Conservation (phyloP, 2,113 vertebrate genomes). For the Crypturellus undulatus region DNA sequence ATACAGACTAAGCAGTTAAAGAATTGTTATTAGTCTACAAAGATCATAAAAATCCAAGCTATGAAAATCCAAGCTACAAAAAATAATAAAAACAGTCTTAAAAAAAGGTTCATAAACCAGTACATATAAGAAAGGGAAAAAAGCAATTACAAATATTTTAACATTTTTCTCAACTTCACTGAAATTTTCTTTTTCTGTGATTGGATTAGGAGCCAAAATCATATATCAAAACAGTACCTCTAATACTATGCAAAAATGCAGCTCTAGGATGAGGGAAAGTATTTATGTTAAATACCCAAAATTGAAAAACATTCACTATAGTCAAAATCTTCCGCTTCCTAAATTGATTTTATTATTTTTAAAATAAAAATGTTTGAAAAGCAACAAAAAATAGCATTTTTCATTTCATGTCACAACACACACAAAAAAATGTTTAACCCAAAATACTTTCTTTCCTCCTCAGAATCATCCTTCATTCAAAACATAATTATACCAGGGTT, state of each 20-base stretch:
- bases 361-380: too few relatives aligned
- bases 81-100: background rate
- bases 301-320: background rate
- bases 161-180: background rate
- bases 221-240: background rate
- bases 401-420: background rate
- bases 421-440: background rate
- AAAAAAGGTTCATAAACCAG: background rate
- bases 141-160: background rate
- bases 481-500: background rate
- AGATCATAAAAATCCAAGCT: background rate
- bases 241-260: background rate
- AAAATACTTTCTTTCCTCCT: background rate
- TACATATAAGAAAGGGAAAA: background rate
- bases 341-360: too few relatives aligned
- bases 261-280: accelerated
- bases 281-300: background rate
- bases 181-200: background rate
- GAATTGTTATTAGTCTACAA: background rate
- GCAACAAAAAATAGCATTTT: background rate
- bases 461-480: too few relatives aligned
- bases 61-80: background rate
- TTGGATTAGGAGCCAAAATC: background rate
- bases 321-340: background rate
- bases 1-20: background rate